Percentiles rank a stretch among this genome's conserved stretches.
These are phyloP conservation scores for Latrodectus geometricus DNA, from an alignment of 1,140 invertebrate genomes.

Conservation along the genomic window DNA sequence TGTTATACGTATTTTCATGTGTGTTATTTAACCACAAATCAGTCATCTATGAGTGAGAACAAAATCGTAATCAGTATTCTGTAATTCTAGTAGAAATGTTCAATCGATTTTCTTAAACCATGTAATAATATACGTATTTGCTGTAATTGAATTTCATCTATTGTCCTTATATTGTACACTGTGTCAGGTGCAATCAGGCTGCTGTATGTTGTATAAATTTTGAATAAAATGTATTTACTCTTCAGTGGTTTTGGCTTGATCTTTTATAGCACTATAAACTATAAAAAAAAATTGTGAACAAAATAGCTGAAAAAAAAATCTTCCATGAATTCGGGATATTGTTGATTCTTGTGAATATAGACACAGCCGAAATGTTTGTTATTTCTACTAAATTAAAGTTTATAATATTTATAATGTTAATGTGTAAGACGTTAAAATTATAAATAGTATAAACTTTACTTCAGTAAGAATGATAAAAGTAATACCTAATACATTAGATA, in stretches of 20 bases:
- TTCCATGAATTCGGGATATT: no score
- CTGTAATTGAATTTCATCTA: conserved; percentile 53
- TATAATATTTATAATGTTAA: no score
- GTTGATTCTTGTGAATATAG: no score
- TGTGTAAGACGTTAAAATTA: no score
- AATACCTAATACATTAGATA: no score
- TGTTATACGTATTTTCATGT: conserved; percentile 58
- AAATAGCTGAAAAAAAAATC: no score
- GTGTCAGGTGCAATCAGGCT: conserved; percentile 57
- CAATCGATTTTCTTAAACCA: conserved; percentile 36
- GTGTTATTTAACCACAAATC: conserved; percentile 31
- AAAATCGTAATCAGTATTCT: conserved; percentile 30
- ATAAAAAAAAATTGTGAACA: no score
- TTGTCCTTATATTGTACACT: conserved; percentile 53
- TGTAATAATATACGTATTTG: conserved; percentile 60
- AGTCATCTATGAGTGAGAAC: conserved; percentile 51
- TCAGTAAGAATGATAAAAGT: no score
- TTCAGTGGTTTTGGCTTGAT: background rate
- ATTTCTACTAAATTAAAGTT: no score
- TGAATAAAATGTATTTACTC: conserved; percentile 61
- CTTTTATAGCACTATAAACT: no score
- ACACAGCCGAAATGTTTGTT: no score
- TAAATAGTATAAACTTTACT: no score
- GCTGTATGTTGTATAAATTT: conserved; percentile 58
- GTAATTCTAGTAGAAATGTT: conserved; percentile 14